Conservation (phyloP, 35 echinoderm and acorn worm species). For the Ptychodera flava region DNA sequence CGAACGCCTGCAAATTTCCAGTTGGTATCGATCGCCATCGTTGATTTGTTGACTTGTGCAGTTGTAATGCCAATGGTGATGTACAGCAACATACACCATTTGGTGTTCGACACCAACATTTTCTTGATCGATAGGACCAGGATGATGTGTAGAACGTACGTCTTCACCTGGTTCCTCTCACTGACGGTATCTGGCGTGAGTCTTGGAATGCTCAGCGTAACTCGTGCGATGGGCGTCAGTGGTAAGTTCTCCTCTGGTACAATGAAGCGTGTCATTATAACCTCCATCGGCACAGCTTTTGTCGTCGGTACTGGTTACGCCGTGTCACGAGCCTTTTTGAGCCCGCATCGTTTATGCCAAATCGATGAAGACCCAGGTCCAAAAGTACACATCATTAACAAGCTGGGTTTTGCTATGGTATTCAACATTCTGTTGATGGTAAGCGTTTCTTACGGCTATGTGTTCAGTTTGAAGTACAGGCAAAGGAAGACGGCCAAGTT, state of each 20-base stretch:
- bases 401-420: not conserved
- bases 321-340: not conserved
- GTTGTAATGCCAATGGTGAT: not conserved
- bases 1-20: not conserved
- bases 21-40: not conserved
- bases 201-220: not conserved
- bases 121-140: not conserved
- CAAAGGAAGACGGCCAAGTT: not conserved
- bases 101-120: not conserved
- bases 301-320: not conserved
- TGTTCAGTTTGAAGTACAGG: not conserved
- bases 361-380: not conserved
- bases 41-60: not conserved
- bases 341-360: not conserved
- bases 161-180: not conserved
- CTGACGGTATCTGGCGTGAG: not conserved
- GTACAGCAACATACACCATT: not conserved
- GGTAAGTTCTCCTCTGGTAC: not conserved
- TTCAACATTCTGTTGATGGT: not conserved
- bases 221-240: not conserved
- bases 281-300: not conserved
- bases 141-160: not conserved
- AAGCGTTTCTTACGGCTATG: not conserved
- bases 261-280: not conserved
- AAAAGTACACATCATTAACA: not conserved